Evolutionary conservation across 2,113 vertebrate genomes (phyloP).

Genomic region (Monarcha castaneiventris): DNA sequence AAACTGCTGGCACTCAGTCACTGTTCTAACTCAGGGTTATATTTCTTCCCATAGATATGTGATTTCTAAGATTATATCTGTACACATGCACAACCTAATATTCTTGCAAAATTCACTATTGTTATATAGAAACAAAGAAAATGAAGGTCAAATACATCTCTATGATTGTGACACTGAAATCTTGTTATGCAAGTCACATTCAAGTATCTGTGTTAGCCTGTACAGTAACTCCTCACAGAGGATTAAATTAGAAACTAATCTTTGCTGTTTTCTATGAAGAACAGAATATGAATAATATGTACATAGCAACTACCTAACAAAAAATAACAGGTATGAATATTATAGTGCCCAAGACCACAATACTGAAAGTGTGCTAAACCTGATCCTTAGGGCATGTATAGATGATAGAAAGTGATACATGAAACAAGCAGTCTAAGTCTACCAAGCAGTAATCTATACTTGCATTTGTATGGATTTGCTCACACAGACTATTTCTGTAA

Average conservation of each 20-base stretch:
- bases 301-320: neutral
- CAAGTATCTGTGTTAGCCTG: neutral
- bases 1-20: neutral
- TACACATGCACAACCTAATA: neutral
- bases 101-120: neutral
- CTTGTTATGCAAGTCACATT: neutral
- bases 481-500: neutral
- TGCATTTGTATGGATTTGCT: neutral
- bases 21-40: neutral
- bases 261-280: neutral
- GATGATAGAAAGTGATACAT: neutral
- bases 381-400: neutral
- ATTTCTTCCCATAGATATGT: neutral
- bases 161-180: neutral
- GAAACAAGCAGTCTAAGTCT: neutral
- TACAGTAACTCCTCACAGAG: neutral
- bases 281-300: neutral
- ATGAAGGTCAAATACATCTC: neutral
- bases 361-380: neutral
- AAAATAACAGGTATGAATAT: neutral
- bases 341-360: neutral
- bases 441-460: neutral
- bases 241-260: neutral
- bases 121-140: neutral
- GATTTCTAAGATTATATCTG: neutral